A percentile compares a stretch with the other conserved stretches of the same genome.
Evolutionary conservation across 2,797 vertebrate genomes (phyloP).

Genomic region (Poliocrania exsul): DNA sequence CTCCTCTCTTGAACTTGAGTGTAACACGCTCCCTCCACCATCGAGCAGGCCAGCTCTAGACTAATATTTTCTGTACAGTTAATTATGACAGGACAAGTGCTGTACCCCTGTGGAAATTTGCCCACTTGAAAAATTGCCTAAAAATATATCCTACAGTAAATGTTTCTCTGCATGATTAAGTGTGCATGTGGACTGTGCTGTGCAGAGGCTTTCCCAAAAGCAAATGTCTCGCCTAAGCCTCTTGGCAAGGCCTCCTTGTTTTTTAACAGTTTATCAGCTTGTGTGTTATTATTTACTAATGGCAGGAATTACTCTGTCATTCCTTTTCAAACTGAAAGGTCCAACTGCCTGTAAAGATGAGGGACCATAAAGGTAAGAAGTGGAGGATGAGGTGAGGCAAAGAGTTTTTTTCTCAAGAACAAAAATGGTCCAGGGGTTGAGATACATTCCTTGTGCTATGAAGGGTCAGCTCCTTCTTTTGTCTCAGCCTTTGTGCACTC

Average conservation of each 20-base stretch:
- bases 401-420: background rate
- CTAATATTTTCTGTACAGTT: slow-evolving; percentile 64
- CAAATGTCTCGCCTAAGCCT: slow-evolving; percentile 32
- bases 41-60: background rate
- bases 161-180: slow-evolving; percentile 51
- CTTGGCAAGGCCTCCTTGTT: slow-evolving; percentile 30
- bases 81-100: slow-evolving; percentile 62
- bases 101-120: slow-evolving; percentile 54
- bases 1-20: slow-evolving; percentile 42
- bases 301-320: background rate
- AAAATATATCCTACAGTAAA: slow-evolving; percentile 61
- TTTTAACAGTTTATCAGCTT: slow-evolving; percentile 57
- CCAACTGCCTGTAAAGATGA: background rate
- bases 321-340: background rate
- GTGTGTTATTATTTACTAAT: slow-evolving; percentile 45
- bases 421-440: background rate
- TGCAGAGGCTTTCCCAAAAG: slow-evolving; percentile 25
- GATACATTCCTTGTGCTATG: background rate
- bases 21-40: background rate
- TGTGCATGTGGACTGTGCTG: slow-evolving; percentile 1
- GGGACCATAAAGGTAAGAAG: background rate
- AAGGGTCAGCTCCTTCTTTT: background rate
- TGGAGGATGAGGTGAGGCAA: background rate
- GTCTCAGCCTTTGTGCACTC: background rate
- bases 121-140: slow-evolving; percentile 66